These are phyloP conservation scores for Himantopus leucocephalus DNA, from an alignment of 2,113 vertebrate species.

Conservation along the genomic window DNA sequence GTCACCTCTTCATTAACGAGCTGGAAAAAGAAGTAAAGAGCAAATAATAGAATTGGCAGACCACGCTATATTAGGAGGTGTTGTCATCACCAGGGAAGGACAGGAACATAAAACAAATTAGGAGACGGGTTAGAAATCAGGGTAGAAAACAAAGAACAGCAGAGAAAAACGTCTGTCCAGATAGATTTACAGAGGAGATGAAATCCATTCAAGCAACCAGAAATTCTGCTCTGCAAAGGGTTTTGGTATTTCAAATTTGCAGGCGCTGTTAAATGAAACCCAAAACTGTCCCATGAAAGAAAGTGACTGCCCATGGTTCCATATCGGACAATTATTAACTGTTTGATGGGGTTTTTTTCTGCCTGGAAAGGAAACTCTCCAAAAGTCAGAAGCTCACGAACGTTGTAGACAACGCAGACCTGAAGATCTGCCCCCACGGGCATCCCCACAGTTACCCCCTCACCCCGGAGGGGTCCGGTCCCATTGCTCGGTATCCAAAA, in stretches of 20 bases:
- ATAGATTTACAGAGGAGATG: constrained; percentile 21
- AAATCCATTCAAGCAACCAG: not conserved
- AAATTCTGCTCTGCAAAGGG: not conserved
- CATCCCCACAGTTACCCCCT: not conserved
- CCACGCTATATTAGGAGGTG: not conserved
- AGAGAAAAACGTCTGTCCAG: not conserved
- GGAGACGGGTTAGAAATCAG: constrained; percentile 26
- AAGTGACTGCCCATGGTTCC: not conserved
- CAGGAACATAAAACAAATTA: constrained; percentile 42
- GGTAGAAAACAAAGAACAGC: not conserved
- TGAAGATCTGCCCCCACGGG: not conserved
- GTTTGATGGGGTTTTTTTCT: not conserved
- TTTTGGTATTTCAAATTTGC: not conserved
- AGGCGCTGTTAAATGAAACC: not conserved
- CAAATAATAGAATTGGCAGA: constrained; percentile 25
- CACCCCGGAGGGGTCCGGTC: accelerated
- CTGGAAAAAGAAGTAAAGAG: constrained; percentile 26
- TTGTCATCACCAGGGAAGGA: constrained; percentile 40
- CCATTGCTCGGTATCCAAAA: not conserved
- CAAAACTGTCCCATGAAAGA: not conserved
- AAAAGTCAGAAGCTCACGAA: not conserved
- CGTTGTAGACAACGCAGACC: not conserved
- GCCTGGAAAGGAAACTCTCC: not conserved
- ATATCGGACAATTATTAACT: not conserved
- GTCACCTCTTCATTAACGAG: constrained; percentile 33